These are phyloP conservation scores for Platanista minor DNA, from an alignment of 2,113 vertebrate species.

Conservation along the genomic window DNA sequence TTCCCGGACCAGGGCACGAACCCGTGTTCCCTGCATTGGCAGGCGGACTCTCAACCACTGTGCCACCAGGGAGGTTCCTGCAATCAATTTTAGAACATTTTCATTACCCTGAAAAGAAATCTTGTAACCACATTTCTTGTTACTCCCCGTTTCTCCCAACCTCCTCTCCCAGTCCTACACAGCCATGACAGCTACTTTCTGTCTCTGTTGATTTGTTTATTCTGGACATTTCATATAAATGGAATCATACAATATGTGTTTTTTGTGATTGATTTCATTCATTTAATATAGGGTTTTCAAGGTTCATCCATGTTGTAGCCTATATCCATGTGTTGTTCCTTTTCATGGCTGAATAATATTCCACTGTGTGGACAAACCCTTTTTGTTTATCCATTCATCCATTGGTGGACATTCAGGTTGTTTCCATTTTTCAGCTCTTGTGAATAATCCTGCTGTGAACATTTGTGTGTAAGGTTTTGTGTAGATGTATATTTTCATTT, in stretches of 20 bases:
- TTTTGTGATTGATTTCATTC: neutral
- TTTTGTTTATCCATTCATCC: neutral
- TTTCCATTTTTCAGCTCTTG: neutral
- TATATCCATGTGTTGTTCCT: neutral
- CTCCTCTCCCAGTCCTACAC: neutral
- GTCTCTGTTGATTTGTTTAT: neutral
- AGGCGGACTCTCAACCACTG: too few relatives aligned
- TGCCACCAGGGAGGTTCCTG: too few relatives aligned
- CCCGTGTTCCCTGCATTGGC: too few relatives aligned
- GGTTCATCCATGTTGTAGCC: neutral
- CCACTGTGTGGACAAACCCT: neutral
- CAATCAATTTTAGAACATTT: neutral
- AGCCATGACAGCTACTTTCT: neutral
- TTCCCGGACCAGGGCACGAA: too few relatives aligned
- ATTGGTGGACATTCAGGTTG: neutral
- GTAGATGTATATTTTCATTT: too few relatives aligned
- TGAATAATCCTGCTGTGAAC: neutral
- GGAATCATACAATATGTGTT: neutral
- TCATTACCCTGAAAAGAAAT: neutral
- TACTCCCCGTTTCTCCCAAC: neutral
- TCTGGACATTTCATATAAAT: neutral
- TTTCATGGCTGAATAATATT: neutral
- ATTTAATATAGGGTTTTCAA: neutral
- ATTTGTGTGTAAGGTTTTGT: too few relatives aligned
- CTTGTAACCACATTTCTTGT: neutral